A percentile compares a stretch with the other conserved stretches of the same genome.
These are phyloP conservation scores for Drosophila macrospina DNA, from an alignment of 2,888 invertebrate species.

Conservation along the genomic window DNA sequence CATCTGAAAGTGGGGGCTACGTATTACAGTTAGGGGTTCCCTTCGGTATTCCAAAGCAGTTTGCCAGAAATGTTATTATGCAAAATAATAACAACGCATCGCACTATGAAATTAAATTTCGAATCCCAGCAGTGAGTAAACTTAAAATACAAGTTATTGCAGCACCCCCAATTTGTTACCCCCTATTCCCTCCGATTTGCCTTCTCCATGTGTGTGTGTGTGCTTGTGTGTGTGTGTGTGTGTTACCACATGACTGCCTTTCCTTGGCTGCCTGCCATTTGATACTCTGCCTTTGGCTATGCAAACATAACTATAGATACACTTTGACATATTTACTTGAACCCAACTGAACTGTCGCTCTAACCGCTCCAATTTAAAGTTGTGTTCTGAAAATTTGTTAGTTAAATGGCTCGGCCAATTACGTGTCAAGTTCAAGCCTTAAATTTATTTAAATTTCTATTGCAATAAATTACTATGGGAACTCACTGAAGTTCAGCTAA, in stretches of 20 bases:
- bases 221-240: conserved; percentile 26
- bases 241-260: conserved; percentile 71
- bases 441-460: background rate
- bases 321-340: background rate
- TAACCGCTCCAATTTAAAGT: background rate
- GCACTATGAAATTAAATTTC: conserved; percentile 82
- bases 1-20: background rate
- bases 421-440: background rate
- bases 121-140: conserved; percentile 80
- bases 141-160: conserved; percentile 80
- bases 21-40: conserved; percentile 9
- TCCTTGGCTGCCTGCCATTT: conserved; percentile 37
- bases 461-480: background rate
- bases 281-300: conserved; percentile 37
- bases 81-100: conserved; percentile 79
- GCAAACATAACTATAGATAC: conserved; percentile 2
- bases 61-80: conserved; percentile 73
- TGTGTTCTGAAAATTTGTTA: background rate
- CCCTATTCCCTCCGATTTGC: too few species aligned
- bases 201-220: background rate
- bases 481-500: too few species aligned
- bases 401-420: background rate
- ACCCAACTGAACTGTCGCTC: background rate
- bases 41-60: conserved; percentile 44
- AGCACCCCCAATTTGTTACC: conserved; percentile 11